Evolutionary conservation across 2,888 invertebrate genomes (phyloP).

Genomic region (Cryptocephalus primarius): DNA sequence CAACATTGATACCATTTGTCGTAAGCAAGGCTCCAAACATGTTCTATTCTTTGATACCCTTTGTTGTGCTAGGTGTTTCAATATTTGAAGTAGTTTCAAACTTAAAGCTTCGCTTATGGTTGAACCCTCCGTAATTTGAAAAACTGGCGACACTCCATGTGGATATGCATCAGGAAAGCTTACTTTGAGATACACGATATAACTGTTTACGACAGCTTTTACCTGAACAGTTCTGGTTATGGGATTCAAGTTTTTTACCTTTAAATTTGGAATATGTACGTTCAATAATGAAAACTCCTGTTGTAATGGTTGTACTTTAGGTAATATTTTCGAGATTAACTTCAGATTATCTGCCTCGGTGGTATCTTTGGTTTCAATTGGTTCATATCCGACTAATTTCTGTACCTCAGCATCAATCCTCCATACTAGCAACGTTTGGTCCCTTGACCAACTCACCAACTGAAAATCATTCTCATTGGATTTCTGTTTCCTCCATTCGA

Average conservation of each 20-base stretch:
- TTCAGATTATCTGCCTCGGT: conserved; percentile 13
- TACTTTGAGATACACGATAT: conserved; percentile 49
- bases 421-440: conserved; percentile 87
- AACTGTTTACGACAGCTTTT: conserved; percentile 42
- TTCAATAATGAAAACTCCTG: conserved; percentile 69
- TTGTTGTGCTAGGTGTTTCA: conserved; percentile 70
- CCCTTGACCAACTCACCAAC: conserved; percentile 90
- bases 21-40: conserved; percentile 78
- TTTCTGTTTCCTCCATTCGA: conserved; percentile 78
- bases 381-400: conserved; percentile 67
- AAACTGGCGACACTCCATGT: conserved; percentile 51
- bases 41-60: conserved; percentile 76
- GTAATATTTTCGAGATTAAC: conserved; percentile 23
- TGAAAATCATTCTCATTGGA: conserved; percentile 56
- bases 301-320: conserved; percentile 50
- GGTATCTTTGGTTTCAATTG: conserved; percentile 34
- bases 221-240: conserved; percentile 47
- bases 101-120: conserved; percentile 59
- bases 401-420: conserved; percentile 76
- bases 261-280: conserved; percentile 62
- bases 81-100: conserved; percentile 64
- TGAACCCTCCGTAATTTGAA: conserved; percentile 55
- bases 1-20: conserved; percentile 55
- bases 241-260: conserved; percentile 43
- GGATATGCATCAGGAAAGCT: conserved; percentile 68